phyloP scores from a whole-genome alignment of 2,113 vertebrate genomes.

The Aegotheles bennettii region DNA sequence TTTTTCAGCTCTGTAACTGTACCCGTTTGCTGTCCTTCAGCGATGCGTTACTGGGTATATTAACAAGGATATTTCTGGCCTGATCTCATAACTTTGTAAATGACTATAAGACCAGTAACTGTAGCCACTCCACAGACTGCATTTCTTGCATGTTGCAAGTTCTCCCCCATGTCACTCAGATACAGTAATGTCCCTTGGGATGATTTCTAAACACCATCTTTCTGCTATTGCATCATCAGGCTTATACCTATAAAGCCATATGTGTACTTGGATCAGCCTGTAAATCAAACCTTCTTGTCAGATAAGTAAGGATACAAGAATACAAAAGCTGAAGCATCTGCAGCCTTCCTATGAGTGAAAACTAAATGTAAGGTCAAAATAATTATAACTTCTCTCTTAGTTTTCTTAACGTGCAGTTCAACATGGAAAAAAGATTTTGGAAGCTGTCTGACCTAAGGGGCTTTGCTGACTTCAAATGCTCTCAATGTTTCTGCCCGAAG shows the following conservation, averaged over 20 bases:
- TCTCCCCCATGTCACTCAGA: not conserved
- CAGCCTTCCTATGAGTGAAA: not conserved
- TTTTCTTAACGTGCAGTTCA: not conserved
- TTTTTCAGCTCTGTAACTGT: not conserved
- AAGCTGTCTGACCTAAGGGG: not conserved
- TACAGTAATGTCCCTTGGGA: not conserved
- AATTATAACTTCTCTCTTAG: not conserved
- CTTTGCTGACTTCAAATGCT: not conserved
- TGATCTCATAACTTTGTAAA: slow-evolving; percentile 22
- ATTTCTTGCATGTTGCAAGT: not conserved
- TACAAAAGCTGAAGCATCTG: slow-evolving; percentile 27
- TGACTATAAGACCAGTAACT: not conserved
- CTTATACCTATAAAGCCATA: slow-evolving; percentile 6
- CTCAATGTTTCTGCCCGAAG: not conserved
- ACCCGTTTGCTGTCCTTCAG: slow-evolving; percentile 28
- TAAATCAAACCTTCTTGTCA: slow-evolving; percentile 24
- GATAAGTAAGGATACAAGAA: not conserved
- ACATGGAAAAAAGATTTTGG: not conserved
- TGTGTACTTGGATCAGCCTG: not conserved
- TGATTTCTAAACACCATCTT: not conserved
- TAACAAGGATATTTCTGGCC: slow-evolving; percentile 51
- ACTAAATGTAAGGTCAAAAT: not conserved
- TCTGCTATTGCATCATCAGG: slow-evolving; percentile 28
- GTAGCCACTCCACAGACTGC: not conserved
- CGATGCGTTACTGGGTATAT: not conserved